Conservation (phyloP, 2,888 invertebrate species). For the Agrenia bidenticulata region DNA sequence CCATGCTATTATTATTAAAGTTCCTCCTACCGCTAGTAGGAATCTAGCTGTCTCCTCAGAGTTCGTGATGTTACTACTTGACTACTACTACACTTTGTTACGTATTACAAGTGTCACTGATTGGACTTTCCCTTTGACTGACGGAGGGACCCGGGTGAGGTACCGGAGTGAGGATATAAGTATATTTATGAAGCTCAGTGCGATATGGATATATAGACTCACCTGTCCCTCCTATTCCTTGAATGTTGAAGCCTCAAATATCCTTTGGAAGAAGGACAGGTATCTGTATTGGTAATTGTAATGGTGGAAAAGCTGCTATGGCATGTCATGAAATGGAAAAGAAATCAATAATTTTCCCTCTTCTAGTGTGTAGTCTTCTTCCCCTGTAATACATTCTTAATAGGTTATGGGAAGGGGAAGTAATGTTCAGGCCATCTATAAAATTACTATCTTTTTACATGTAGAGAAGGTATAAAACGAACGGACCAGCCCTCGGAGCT, state of each 20-base stretch:
- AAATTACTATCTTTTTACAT: constrained; percentile 9
- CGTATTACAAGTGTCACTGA: constrained; percentile 4
- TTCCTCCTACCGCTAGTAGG: not conserved
- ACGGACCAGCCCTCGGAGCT: not conserved
- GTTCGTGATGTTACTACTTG: too few relatives aligned
- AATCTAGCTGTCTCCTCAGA: not conserved
- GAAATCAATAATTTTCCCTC: constrained; percentile 1
- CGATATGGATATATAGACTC: too few relatives aligned
- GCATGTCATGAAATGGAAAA: constrained; percentile 7
- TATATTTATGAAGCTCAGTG: too few relatives aligned
- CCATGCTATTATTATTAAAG: constrained; percentile 1
- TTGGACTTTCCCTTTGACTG: constrained; percentile 1
- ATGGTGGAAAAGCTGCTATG: too few relatives aligned
- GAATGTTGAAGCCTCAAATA: too few relatives aligned
- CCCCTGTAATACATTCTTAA: not conserved
- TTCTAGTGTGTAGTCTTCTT: not conserved
- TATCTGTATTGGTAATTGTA: too few relatives aligned
- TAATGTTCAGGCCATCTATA: not conserved
- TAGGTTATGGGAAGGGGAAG: not conserved
- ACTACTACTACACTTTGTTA: not conserved
- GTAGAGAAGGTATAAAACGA: not conserved
- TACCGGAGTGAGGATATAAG: too few relatives aligned
- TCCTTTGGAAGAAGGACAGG: too few relatives aligned
- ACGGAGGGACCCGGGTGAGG: not conserved
- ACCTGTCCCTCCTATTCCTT: too few relatives aligned